A percentile compares a stretch with the other conserved stretches of the same genome.
Conservation (phyloP, 2,888 invertebrate species). For the Agrotis puta region DNA sequence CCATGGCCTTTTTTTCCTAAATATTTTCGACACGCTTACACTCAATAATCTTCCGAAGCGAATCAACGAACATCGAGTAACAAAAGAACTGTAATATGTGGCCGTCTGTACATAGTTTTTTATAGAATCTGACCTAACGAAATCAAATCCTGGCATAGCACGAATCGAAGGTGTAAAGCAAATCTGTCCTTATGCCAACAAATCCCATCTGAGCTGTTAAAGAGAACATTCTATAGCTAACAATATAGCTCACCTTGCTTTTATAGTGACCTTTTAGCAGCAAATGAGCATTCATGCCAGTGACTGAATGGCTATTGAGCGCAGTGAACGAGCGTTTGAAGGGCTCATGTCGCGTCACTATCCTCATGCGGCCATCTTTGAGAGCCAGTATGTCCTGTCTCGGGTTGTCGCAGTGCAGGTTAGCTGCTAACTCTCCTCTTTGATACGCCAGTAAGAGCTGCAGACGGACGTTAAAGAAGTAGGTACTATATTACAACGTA, state of each 20-base stretch:
- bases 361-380: conserved; percentile 85
- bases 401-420: conserved; percentile 92
- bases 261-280: conserved; percentile 74
- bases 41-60: no score
- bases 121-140: no score
- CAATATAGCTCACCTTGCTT: conserved; percentile 69
- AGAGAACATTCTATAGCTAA: neutral
- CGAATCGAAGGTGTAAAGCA: no score
- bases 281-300: conserved; percentile 76
- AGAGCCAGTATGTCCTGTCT: conserved; percentile 84
- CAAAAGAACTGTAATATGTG: no score
- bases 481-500: no score
- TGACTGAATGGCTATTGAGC: conserved; percentile 71
- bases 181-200: no score
- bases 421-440: conserved; percentile 92
- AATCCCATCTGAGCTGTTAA: no score
- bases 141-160: no score
- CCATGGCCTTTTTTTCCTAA: no score
- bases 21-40: no score
- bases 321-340: conserved; percentile 77
- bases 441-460: conserved; percentile 92
- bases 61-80: no score
- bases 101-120: no score
- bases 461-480: neutral
- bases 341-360: conserved; percentile 90